A percentile compares a stretch with the other conserved stretches of the same genome.
Conservation (phyloP, 2,113 vertebrate species). For the Indicator maculatus region DNA sequence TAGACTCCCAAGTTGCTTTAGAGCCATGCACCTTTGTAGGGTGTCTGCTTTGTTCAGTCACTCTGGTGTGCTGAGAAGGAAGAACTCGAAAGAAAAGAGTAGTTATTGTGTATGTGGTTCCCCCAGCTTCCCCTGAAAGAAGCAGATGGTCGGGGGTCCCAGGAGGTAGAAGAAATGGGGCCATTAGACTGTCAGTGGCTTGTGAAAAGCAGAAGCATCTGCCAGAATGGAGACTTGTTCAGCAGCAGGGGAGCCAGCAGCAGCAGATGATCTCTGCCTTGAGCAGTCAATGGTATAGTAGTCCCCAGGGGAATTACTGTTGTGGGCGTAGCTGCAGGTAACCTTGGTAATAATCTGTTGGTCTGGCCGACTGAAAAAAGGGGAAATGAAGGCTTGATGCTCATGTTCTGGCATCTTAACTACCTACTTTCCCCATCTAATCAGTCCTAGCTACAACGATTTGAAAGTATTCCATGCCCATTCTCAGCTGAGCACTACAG, state of each 20-base stretch:
- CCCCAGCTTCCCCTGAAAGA: conserved; percentile 25
- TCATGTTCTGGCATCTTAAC: background rate
- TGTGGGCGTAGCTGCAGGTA: background rate
- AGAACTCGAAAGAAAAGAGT: background rate
- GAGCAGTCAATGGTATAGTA: background rate
- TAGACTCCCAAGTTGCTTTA: background rate
- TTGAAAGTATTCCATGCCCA: background rate
- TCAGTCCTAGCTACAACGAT: background rate
- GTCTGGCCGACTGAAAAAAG: background rate
- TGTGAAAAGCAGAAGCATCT: conserved; percentile 60
- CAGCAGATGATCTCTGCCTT: conserved; percentile 47
- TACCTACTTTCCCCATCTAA: background rate
- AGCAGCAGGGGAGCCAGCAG: conserved; percentile 48
- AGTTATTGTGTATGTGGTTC: conserved; percentile 12
- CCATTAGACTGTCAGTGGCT: conserved; percentile 42
- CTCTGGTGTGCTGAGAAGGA: background rate
- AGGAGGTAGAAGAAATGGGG: conserved; percentile 42
- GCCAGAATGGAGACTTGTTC: conserved; percentile 34
- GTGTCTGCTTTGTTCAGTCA: conserved; percentile 6
- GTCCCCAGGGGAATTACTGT: background rate
- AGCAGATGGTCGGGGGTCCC: conserved; percentile 58
- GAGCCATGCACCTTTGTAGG: background rate
- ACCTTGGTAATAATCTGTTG: background rate
- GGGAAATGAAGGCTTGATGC: background rate
- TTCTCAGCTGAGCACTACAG: background rate